Evolutionary conservation across 1,140 invertebrate species (phyloP).

Genomic region (Leptoteleia sp.): DNA sequence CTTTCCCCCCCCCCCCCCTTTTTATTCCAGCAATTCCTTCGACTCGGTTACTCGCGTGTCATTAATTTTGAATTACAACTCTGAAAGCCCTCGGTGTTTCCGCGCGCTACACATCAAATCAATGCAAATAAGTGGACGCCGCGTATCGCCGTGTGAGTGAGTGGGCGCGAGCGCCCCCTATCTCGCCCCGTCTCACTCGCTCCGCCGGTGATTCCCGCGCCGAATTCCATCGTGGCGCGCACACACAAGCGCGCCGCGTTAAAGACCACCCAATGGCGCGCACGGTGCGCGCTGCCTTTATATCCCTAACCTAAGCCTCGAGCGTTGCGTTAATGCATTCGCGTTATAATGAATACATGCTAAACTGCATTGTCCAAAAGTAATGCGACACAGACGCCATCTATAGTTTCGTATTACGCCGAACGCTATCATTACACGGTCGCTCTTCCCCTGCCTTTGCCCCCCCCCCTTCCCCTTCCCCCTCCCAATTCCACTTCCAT

Average conservation of each 20-base stretch:
- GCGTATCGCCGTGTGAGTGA: too few species aligned
- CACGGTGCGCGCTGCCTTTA: slow-evolving; percentile 16
- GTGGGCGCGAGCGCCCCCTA: too few species aligned
- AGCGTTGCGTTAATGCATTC: slow-evolving; percentile 41
- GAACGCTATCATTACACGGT: slow-evolving; percentile 23
- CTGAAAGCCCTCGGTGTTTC: too few species aligned
- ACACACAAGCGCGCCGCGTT: slow-evolving; percentile 9
- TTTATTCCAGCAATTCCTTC: too few species aligned
- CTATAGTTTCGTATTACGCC: slow-evolving; percentile 43
- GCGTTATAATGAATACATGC: slow-evolving; percentile 52
- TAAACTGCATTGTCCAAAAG: slow-evolving; percentile 43
- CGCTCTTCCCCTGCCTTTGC: too few species aligned
- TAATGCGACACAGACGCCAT: slow-evolving; percentile 43
- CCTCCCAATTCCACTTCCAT: too few species aligned
- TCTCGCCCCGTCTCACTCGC: too few species aligned
- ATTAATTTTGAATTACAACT: too few species aligned
- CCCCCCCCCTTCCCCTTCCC: background rate
- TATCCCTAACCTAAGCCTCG: slow-evolving; percentile 43
- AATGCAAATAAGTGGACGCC: too few species aligned
- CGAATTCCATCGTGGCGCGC: slow-evolving; percentile 12
- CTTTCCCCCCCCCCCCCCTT: too few species aligned
- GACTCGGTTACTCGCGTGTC: too few species aligned
- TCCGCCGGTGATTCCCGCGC: slow-evolving; percentile 5
- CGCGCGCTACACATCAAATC: too few species aligned
- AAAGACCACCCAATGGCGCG: slow-evolving; percentile 31